Evolutionary conservation across 2,113 vertebrate species (phyloP), one percentile per base, ranked within the genome.

Genomic region (Myrmecophaga tridactyla): DNA sequence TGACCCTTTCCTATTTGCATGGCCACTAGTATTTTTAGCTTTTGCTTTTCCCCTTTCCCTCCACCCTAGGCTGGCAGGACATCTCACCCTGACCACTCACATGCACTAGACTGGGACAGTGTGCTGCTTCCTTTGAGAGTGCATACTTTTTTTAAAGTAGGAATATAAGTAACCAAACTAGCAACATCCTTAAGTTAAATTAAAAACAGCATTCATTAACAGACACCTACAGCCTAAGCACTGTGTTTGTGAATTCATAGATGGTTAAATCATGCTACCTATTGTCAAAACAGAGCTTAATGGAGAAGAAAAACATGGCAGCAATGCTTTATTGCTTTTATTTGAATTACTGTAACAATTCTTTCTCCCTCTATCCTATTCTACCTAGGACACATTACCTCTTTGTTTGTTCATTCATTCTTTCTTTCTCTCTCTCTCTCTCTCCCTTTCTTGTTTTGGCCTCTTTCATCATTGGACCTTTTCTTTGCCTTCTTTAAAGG

Each of bases 191-290:
- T 95, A 9, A 92, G 29, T 87, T 86, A 34, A 81, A 3, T 73
- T 92, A 80, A 76, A 94, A 13, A 73, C n/a, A 77, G 25, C 62
- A 62, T 78, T 89, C 70, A 92, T 88, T 83, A 92, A 36, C 2
- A 90, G 86, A 21, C 20, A 92, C 48, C 43, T 92, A n/a, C 1
- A 23, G 76, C 72, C 18, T 82, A 85, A 67, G 23, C 8, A 63
- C 41, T 41, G 25, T 69, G 36, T 69, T 86, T 86, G 21, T 92
- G 86, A 95, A 29, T 65, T 88, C 31, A 62, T 13, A 69, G 76
- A 36, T 76, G 67, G 96, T 82, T 89, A 86, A 92, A 67, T 91
- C 73, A 12, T 77, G 70, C 48, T 90, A 20, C 27, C 46, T 92
- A 20, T 34, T 39, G 63, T 92, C 43, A 36, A 91, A 36, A 83